phyloP scores from a whole-genome alignment of 1,140 invertebrate species.

The Atta colombica region DNA sequence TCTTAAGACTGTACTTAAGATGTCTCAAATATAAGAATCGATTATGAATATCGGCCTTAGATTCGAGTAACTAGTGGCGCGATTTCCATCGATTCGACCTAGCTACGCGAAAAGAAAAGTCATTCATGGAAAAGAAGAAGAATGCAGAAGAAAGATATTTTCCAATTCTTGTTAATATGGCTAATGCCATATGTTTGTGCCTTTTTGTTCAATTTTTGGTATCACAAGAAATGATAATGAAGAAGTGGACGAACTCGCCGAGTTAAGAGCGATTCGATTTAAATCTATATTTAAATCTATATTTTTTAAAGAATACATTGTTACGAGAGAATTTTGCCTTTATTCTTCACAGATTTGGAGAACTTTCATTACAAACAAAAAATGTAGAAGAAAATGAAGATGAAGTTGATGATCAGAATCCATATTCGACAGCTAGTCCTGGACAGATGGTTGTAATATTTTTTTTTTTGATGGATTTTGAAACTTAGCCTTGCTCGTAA shows the following conservation, averaged over 20 bases:
- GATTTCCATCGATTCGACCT: conserved; percentile 44
- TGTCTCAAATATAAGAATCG: too few relatives aligned
- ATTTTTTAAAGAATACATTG: too few relatives aligned
- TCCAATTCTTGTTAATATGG: not conserved
- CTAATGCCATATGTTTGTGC: not conserved
- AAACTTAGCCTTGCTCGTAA: too few relatives aligned
- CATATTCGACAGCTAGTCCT: too few relatives aligned
- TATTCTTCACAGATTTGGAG: not conserved
- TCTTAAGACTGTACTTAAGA: too few relatives aligned
- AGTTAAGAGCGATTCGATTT: not conserved
- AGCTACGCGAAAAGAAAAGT: conserved; percentile 26
- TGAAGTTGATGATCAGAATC: not conserved
- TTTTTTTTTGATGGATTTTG: too few relatives aligned
- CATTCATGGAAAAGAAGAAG: too few relatives aligned
- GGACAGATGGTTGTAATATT: too few relatives aligned
- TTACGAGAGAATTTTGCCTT: not conserved
- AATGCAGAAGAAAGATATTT: not conserved
- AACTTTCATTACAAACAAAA: not conserved
- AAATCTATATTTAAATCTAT: not conserved
- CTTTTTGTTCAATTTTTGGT: not conserved
- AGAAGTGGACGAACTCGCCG: not conserved
- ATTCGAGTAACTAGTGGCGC: conserved; percentile 44
- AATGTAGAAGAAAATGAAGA: not conserved
- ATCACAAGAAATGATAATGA: not conserved
- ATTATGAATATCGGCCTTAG: not conserved